phyloP scores from a whole-genome alignment of 2,888 invertebrate species.

The Notodonta dromedarius region DNA sequence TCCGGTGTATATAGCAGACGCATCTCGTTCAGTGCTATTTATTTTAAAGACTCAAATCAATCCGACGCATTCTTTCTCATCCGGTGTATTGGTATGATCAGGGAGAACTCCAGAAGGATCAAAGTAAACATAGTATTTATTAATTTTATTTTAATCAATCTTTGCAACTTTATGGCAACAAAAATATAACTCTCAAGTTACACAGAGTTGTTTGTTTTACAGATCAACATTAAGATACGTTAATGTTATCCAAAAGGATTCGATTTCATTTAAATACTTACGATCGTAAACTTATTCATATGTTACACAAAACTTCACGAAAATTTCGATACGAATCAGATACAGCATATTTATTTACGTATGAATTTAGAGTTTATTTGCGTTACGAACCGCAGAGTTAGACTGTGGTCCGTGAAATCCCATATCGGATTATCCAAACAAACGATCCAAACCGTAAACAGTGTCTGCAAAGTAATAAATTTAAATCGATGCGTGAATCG shows the following conservation, averaged over 20 bases:
- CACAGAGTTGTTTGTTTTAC: constrained; percentile 16
- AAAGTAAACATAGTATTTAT: too few relatives aligned
- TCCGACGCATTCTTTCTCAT: too few relatives aligned
- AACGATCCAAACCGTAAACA: constrained; percentile 53
- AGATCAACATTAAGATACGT: not conserved
- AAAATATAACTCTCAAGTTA: constrained; percentile 4
- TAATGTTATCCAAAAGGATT: constrained; percentile 1
- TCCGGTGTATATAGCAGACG: too few relatives aligned
- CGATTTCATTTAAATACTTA: constrained; percentile 1
- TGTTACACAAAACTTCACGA: constrained; percentile 14
- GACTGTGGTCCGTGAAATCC: constrained; percentile 48
- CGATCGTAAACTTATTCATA: constrained; percentile 9
- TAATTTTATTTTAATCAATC: too few relatives aligned
- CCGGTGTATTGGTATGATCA: too few relatives aligned
- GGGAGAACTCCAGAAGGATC: too few relatives aligned
- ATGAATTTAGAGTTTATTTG: constrained; percentile 41
- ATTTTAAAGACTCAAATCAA: too few relatives aligned
- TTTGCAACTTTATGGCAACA: too few relatives aligned
- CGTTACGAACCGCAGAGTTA: constrained; percentile 37
- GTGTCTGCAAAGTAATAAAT: constrained; percentile 51
- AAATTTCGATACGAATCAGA: constrained; percentile 23
- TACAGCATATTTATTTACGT: constrained; percentile 26
- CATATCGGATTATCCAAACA: constrained; percentile 52
- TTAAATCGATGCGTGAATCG: constrained; percentile 53
- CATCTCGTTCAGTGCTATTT: too few relatives aligned